Evolutionary conservation across 2,113 vertebrate species (phyloP).

Genomic region (Microcebus lehilahytsara): DNA sequence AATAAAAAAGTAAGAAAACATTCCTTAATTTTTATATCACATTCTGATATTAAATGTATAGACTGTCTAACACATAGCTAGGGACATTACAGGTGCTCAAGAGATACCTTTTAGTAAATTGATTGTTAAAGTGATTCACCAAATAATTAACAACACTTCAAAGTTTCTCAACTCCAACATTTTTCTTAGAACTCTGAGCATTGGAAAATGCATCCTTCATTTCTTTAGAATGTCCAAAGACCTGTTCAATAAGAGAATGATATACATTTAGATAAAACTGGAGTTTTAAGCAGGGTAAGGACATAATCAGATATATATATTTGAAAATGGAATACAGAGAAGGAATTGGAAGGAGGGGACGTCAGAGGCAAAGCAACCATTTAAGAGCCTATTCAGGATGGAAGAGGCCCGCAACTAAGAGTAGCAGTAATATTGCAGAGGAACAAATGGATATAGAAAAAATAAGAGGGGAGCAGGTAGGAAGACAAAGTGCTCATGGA

Average conservation of each 20-base stretch:
- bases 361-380: not conserved
- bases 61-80: not conserved
- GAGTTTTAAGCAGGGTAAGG: not conserved
- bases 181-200: not conserved
- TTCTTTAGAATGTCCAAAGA: not conserved
- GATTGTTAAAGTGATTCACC: not conserved
- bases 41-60: not conserved
- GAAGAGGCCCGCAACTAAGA: not conserved
- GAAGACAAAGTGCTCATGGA: not conserved
- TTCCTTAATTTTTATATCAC: not conserved
- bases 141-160: not conserved
- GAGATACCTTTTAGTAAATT: not conserved
- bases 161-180: not conserved
- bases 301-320: not conserved
- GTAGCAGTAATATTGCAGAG: not conserved
- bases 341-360: not conserved
- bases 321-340: not conserved
- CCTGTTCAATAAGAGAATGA: not conserved
- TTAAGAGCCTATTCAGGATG: not conserved
- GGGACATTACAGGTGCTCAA: not conserved
- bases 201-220: not conserved
- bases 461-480: not conserved
- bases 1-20: not conserved
- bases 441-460: not conserved
- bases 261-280: not conserved